phyloP scores from a whole-genome alignment of 2,113 vertebrate genomes.

The Polypterus senegalus region DNA sequence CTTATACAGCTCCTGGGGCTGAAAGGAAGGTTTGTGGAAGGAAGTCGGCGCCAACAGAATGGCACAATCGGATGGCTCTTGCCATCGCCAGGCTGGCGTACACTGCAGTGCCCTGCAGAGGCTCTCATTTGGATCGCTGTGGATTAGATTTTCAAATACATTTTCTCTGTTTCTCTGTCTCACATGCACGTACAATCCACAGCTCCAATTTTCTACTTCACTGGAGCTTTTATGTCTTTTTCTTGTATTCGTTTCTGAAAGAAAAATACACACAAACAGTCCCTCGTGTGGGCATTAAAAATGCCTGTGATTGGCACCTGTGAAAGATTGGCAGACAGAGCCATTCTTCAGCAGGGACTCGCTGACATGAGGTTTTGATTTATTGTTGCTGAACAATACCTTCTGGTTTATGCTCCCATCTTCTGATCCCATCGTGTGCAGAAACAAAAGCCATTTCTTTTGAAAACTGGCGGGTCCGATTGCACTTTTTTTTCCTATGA shows the following conservation, averaged over 20 bases:
- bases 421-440: too few species aligned
- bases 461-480: too few species aligned
- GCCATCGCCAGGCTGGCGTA: too few species aligned
- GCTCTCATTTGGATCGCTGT: too few species aligned
- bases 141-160: too few species aligned
- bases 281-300: background rate
- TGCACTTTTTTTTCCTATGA: too few species aligned
- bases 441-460: too few species aligned
- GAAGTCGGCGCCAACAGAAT: too few species aligned
- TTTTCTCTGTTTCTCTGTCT: too few species aligned
- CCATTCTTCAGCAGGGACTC: background rate
- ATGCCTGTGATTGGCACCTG: conserved; percentile 3
- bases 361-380: conserved; percentile 5
- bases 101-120: too few species aligned
- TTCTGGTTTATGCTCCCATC: background rate
- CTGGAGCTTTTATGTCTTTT: background rate
- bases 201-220: conserved; percentile 1
- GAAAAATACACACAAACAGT: background rate
- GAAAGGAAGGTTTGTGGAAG: background rate
- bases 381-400: conserved; percentile 1
- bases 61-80: too few species aligned
- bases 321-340: background rate
- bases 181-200: too few species aligned
- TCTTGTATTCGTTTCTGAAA: conserved; percentile 1
- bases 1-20: background rate